Evolutionary conservation across 1,140 invertebrate genomes (phyloP).

Genomic region (Eufriesea mexicana): DNA sequence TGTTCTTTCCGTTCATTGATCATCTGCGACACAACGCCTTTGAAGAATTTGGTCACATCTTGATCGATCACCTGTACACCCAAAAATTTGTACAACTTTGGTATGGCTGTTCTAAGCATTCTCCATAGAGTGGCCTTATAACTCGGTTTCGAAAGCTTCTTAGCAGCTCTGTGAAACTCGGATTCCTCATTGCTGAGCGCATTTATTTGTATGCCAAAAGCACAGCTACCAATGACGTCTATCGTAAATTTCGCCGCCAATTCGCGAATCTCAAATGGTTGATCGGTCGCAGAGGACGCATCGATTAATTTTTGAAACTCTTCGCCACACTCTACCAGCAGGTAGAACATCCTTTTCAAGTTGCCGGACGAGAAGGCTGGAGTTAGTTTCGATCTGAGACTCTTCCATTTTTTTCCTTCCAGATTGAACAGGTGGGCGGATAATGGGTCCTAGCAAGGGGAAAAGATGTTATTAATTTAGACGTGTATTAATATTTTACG

Average conservation of each 20-base stretch:
- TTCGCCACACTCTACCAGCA: constrained; percentile 78
- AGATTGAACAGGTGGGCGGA: constrained; percentile 78
- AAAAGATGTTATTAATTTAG: background rate
- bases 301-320: constrained; percentile 69
- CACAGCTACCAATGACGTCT: constrained; percentile 84
- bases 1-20: constrained; percentile 81
- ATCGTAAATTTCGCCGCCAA: constrained; percentile 82
- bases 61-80: constrained; percentile 82
- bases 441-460: constrained; percentile 67
- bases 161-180: constrained; percentile 77
- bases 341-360: constrained; percentile 83
- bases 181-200: constrained; percentile 81
- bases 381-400: constrained; percentile 81
- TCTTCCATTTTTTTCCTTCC: constrained; percentile 82
- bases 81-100: constrained; percentile 73
- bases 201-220: constrained; percentile 84
- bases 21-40: constrained; percentile 82
- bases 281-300: constrained; percentile 31
- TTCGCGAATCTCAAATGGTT: constrained; percentile 76
- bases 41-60: constrained; percentile 82
- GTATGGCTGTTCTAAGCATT: constrained; percentile 75
- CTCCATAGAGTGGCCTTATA: constrained; percentile 78
- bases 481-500: background rate
- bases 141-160: constrained; percentile 82
- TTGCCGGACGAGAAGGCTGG: constrained; percentile 83